A percentile compares a stretch with the other conserved stretches of the same genome.
phyloP scores from a whole-genome alignment of 2,888 invertebrate genomes.

The Amphimallon solstitiale region DNA sequence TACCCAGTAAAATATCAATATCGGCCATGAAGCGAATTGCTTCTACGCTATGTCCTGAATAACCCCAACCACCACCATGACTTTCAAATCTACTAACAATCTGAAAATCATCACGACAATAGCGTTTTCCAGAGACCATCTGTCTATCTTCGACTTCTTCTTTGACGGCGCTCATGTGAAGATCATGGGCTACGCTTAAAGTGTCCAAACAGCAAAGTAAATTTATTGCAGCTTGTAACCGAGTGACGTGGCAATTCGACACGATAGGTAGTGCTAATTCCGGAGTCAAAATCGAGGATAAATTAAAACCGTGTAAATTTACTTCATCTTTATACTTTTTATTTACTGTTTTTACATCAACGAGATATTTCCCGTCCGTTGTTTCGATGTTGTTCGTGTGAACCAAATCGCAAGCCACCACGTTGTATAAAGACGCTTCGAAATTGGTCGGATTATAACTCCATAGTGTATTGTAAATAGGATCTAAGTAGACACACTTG shows the following conservation, averaged over 20 bases:
- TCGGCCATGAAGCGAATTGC: slow-evolving; percentile 95
- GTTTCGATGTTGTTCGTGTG: slow-evolving; percentile 57
- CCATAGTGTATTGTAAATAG: slow-evolving; percentile 94
- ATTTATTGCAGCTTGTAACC: slow-evolving; percentile 91
- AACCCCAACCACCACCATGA: slow-evolving; percentile 98
- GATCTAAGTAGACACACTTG: slow-evolving; percentile 86
- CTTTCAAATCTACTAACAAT: slow-evolving; percentile 91
- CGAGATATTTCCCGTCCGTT: slow-evolving; percentile 51
- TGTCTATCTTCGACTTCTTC: slow-evolving; percentile 67
- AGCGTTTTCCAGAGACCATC: slow-evolving; percentile 68
- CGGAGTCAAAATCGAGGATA: slow-evolving; percentile 77
- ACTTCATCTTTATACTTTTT: slow-evolving; percentile 48
- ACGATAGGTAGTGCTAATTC: slow-evolving; percentile 84
- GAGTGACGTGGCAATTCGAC: slow-evolving; percentile 75
- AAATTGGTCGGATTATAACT: slow-evolving; percentile 78
- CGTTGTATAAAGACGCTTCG: slow-evolving; percentile 82
- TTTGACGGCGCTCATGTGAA: slow-evolving; percentile 63
- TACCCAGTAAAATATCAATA: slow-evolving; percentile 84
- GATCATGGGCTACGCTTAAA: slow-evolving; percentile 81
- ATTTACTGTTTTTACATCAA: slow-evolving; percentile 50
- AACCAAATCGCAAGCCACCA: slow-evolving; percentile 79
- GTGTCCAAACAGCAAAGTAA: slow-evolving; percentile 90
- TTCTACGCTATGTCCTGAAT: slow-evolving; percentile 95
- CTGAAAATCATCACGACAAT: slow-evolving; percentile 82
- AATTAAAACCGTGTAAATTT: slow-evolving; percentile 50